A percentile compares a stretch with the other conserved stretches of the same genome.
Evolutionary conservation across 2,113 vertebrate genomes (phyloP).

Genomic region (Pogona vitticeps): DNA sequence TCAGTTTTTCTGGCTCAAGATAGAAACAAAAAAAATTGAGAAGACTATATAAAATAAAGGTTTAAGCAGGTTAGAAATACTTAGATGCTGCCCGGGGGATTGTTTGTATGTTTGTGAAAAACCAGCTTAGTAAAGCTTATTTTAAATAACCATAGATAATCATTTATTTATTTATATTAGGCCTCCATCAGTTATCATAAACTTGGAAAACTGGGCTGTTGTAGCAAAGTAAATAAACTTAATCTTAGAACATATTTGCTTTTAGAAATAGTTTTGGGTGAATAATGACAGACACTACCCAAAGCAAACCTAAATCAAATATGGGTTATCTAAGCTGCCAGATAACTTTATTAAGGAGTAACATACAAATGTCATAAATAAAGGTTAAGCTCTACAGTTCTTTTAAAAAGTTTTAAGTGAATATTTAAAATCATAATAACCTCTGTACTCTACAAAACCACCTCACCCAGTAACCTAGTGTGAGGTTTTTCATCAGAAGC

Average conservation of each 20-base stretch:
- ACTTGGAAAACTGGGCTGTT: not conserved
- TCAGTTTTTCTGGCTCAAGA: not conserved
- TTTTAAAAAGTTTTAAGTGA: not conserved
- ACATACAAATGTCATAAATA: not conserved
- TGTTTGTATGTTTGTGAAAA: not conserved
- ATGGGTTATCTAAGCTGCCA: not conserved
- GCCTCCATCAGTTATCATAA: not conserved
- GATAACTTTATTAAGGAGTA: not conserved
- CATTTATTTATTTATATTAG: constrained; percentile 4
- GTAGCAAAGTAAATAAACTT: not conserved
- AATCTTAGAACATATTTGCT: not conserved
- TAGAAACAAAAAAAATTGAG: not conserved
- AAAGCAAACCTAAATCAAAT: not conserved
- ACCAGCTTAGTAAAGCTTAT: not conserved
- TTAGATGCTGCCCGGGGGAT: not conserved
- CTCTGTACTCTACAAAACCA: not conserved
- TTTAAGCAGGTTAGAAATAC: not conserved
- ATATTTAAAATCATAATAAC: not conserved
- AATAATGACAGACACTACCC: not conserved
- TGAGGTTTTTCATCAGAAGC: constrained; percentile 30
- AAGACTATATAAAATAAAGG: not conserved
- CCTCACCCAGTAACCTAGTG: not conserved
- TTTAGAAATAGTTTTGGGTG: not conserved
- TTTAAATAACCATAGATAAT: not conserved
- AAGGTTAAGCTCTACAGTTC: not conserved